A percentile compares a stretch with the other conserved stretches of the same genome.
Evolutionary conservation across 2,113 vertebrate species (phyloP).

Genomic region (Dipodomys stephensi): DNA sequence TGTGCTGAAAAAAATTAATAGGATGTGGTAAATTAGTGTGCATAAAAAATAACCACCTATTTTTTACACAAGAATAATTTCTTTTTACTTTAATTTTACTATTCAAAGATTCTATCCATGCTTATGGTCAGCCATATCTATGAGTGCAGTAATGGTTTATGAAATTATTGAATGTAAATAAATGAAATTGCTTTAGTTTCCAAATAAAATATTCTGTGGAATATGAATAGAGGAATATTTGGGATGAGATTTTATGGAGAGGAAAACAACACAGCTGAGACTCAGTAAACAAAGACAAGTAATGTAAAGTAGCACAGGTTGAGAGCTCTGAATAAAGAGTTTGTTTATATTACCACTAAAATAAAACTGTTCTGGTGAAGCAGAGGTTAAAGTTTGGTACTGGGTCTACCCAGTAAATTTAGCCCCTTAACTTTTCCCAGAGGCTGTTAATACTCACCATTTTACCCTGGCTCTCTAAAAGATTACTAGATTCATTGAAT

Average conservation of each 20-base stretch:
- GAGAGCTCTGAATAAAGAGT: too few relatives aligned
- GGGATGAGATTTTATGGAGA: too few relatives aligned
- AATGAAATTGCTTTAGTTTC: not conserved
- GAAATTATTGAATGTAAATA: not conserved
- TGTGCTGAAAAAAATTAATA: not conserved
- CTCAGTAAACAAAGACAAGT: too few relatives aligned
- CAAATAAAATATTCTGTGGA: not conserved
- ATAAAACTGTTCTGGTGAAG: conserved; percentile 21
- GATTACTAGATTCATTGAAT: not conserved
- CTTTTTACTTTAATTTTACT: not conserved
- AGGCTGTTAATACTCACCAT: not conserved
- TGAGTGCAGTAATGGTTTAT: not conserved
- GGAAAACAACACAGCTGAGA: too few relatives aligned
- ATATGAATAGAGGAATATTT: too few relatives aligned
- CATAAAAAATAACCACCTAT: not conserved
- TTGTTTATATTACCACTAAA: not conserved
- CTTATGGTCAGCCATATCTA: not conserved
- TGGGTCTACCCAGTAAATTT: not conserved
- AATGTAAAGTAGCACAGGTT: too few relatives aligned
- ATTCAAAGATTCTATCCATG: not conserved
- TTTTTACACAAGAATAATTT: conserved; percentile 16
- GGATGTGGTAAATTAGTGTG: not conserved
- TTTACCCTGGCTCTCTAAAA: not conserved
- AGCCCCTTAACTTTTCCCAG: not conserved
- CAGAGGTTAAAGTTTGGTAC: not conserved